Conservation (phyloP, 2,888 invertebrate genomes). For the Sturmia bella region DNA sequence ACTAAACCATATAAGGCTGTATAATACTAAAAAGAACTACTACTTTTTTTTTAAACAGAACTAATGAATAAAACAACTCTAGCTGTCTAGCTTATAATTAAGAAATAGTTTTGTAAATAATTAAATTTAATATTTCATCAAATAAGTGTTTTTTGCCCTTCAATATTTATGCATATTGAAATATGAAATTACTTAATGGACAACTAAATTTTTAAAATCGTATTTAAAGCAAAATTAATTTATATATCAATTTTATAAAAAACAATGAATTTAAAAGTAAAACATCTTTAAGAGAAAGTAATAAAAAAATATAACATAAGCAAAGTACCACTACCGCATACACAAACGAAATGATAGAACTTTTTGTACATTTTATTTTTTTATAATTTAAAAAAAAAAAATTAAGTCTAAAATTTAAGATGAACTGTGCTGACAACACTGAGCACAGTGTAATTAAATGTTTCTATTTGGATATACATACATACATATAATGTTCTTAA, state of each 20-base stretch:
- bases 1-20: constrained; percentile 18
- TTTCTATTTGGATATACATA: not conserved
- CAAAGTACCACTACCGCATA: not conserved
- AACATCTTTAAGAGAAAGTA: constrained; percentile 29
- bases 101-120: constrained; percentile 33
- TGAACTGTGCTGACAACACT: too few relatives aligned
- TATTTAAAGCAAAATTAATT: too few relatives aligned
- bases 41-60: not conserved
- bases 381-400: too few relatives aligned
- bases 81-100: not conserved
- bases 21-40: constrained; percentile 23
- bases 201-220: not conserved
- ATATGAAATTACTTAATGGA: not conserved
- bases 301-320: not conserved
- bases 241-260: not conserved
- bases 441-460: too few relatives aligned
- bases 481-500: not conserved
- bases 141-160: constrained; percentile 12
- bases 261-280: constrained; percentile 23
- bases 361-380: too few relatives aligned
- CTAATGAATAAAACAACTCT: constrained; percentile 12
- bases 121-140: not conserved
- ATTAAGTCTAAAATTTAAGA: too few relatives aligned
- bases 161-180: not conserved
- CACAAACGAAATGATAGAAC: not conserved